Percentiles rank a stretch among this genome's conserved stretches.
These are phyloP conservation scores for Helostoma temminkii DNA, from an alignment of 2,797 vertebrate genomes.

Conservation along the genomic window DNA sequence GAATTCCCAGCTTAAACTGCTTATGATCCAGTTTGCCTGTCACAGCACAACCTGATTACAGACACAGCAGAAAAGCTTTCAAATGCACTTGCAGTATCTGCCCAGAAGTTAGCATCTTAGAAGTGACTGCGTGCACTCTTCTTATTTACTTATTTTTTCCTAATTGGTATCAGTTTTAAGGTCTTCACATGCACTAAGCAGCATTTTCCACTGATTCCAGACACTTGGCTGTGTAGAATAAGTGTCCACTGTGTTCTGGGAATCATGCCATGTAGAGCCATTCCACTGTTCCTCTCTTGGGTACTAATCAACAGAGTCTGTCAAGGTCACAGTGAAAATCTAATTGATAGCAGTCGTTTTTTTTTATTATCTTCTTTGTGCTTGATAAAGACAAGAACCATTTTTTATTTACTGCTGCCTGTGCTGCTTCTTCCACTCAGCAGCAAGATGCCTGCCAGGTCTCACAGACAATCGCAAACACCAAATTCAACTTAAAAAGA, in stretches of 20 bases:
- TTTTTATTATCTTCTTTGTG: slow-evolving; percentile 64
- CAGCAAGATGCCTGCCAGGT: slow-evolving; percentile 50
- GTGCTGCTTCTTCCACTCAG: slow-evolving; percentile 58
- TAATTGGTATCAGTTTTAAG: slow-evolving; percentile 42
- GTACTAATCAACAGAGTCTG: slow-evolving; percentile 70
- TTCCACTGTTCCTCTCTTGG: slow-evolving; percentile 70
- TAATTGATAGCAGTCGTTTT: slow-evolving; percentile 65
- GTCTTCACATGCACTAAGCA: slow-evolving; percentile 46
- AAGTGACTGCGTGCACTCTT: slow-evolving; percentile 22
- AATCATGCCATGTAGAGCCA: slow-evolving; percentile 57
- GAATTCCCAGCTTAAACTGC: slow-evolving; percentile 31
- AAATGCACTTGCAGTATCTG: background rate
- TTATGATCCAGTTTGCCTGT: slow-evolving; percentile 33
- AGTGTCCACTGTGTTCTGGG: slow-evolving; percentile 63
- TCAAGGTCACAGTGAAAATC: slow-evolving; percentile 46
- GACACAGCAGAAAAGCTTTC: slow-evolving; percentile 16
- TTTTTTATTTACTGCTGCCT: slow-evolving; percentile 54
- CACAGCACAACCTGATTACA: background rate
- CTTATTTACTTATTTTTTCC: slow-evolving; percentile 23
- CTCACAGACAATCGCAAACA: slow-evolving; percentile 35
- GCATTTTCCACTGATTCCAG: slow-evolving; percentile 60
- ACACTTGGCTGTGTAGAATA: slow-evolving; percentile 42
- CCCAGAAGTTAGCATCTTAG: slow-evolving; percentile 15
- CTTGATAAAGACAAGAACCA: slow-evolving; percentile 41
- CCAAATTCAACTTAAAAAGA: slow-evolving; percentile 12